Base-by-base conservation (phyloP, 2,888 invertebrate species). In the Hydrotaea diabolus region DNA sequence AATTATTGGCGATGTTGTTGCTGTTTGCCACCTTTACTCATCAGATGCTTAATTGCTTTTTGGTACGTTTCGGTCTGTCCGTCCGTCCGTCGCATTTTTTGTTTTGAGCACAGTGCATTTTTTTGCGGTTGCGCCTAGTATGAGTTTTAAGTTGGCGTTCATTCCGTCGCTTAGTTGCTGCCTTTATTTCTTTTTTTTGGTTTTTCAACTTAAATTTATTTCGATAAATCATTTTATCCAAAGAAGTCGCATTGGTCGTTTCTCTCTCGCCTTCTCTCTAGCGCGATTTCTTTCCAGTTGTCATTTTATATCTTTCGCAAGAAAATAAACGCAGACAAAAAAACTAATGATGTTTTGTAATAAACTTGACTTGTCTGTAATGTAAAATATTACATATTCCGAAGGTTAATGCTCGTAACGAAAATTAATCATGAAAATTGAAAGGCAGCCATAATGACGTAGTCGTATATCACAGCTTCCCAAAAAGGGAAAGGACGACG, bases 331-430 rank as follows among this genome's bases (percentile, higher is more conserved):
- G 23, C 15, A 3, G n/a, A 69, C 66, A 69, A 21, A 43, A 73
- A 23, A 74, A 83, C 74, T 80, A 80, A 80, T 83, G 71, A 80
- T 80, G 77, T 71, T 69, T 62, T 71, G 53, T 19, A 62, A 39
- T 69, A 73, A 80, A 80, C 83, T 77, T 83, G 77, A 80, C 77
- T 83, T 69, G 76, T 73, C 59, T 77, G 49, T 15, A 83, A 77
- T 74, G 9, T 46, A 71, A 73, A 80, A 73, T 69, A 80, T 80
- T 77, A 62, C 43, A 73, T 11, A 77, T 77, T 77, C 23, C 69
- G 77, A 83, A 83, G 80, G 80, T 77, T 74, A 74, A 80, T 80
- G 43, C 64, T 21, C 21, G 66, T 39, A 49, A 59, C 13, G 23
- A 74, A 43, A 77, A 80, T 74, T 69, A 77, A 76, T 74, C 74